These are phyloP conservation scores for Siderastrea radians DNA, from an alignment of 92 coral and sea anemone genomes.

Conservation along the genomic window DNA sequence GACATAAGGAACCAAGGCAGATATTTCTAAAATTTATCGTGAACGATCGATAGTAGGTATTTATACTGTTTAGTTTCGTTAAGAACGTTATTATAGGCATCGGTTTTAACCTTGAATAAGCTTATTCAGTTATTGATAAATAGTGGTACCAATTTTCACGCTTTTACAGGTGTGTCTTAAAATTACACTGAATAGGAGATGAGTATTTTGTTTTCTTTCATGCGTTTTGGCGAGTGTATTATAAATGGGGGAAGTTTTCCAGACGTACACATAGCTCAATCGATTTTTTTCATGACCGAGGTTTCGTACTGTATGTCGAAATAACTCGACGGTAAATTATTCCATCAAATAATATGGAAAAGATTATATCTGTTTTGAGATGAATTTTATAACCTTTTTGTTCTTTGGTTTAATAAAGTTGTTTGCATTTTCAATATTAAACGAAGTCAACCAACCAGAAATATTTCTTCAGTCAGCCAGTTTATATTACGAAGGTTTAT, in stretches of 20 bases:
- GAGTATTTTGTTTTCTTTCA: not conserved
- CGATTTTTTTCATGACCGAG: not conserved
- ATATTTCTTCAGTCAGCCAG: too few relatives aligned
- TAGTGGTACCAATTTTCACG: slow-evolving; percentile 16
- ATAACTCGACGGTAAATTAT: not conserved
- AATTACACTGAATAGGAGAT: not conserved
- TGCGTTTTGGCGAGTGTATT: not conserved
- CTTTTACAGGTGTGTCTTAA: not conserved
- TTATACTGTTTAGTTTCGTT: slow-evolving; percentile 12
- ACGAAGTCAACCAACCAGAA: not conserved
- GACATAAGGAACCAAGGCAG: not conserved
- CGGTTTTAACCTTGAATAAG: not conserved
- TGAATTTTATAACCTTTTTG: slow-evolving; percentile 1
- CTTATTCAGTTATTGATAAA: not conserved
- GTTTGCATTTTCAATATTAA: slow-evolving; percentile 4
- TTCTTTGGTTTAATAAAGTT: not conserved
- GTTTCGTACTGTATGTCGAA: not conserved
- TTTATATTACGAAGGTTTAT: too few relatives aligned
- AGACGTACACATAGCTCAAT: not conserved
- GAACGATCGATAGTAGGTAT: not conserved
- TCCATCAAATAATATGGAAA: not conserved
- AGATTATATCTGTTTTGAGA: not conserved
- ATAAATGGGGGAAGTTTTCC: not conserved
- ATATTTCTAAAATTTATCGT: slow-evolving; percentile 18
- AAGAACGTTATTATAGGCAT: not conserved